These are phyloP conservation scores for Melikaiella ostensackeni DNA, from an alignment of 2,888 invertebrate species.

Conservation along the genomic window DNA sequence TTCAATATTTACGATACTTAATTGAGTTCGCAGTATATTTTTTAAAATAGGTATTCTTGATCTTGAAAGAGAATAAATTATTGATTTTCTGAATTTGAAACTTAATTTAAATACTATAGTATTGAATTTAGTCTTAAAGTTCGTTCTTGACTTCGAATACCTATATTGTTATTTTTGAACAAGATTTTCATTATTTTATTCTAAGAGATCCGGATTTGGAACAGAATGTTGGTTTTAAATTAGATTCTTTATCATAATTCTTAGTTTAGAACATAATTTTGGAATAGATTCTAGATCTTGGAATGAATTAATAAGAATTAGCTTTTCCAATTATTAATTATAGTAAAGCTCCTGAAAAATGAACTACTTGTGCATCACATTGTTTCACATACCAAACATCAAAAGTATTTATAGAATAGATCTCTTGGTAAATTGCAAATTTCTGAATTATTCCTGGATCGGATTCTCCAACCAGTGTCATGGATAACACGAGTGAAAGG, in stretches of 20 bases:
- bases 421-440: not conserved
- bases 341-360: not conserved
- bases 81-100: not conserved
- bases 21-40: no score
- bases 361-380: not conserved
- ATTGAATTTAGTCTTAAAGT: not conserved
- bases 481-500: slow-evolving; percentile 30
- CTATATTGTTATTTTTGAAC: no score
- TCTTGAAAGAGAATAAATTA: no score
- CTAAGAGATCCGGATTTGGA: no score
- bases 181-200: no score
- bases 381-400: not conserved
- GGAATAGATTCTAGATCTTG: no score
- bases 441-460: slow-evolving; percentile 16
- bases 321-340: no score
- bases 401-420: not conserved
- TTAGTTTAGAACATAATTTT: no score
- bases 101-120: not conserved
- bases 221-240: not conserved
- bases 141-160: not conserved
- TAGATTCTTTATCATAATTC: not conserved
- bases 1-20: no score
- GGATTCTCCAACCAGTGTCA: not conserved
- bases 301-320: no score
- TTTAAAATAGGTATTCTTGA: no score